phyloP scores from a whole-genome alignment of 64 coral and sea anemone species.

The Actinia equina region DNA sequence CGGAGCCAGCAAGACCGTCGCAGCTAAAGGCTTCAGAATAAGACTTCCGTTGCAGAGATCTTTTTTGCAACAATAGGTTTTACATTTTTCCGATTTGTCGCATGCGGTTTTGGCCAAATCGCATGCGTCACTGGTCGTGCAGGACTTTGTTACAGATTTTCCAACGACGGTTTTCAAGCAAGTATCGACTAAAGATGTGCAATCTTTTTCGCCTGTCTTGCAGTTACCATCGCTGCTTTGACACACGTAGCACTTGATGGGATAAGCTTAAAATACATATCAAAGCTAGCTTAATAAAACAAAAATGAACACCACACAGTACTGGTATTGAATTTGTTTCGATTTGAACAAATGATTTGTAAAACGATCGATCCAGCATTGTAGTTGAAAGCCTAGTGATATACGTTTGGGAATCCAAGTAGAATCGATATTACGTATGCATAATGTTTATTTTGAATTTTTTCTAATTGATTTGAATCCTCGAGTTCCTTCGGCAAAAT shows the following conservation, averaged over 20 bases:
- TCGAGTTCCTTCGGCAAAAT: too few species aligned
- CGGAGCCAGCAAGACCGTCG: background rate
- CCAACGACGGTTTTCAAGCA: background rate
- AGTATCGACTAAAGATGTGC: background rate
- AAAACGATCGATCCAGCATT: too few species aligned
- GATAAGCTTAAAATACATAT: too few species aligned
- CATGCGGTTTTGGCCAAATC: background rate
- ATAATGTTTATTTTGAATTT: too few species aligned
- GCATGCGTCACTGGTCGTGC: background rate
- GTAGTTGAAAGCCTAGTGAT: too few species aligned
- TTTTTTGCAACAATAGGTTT: background rate
- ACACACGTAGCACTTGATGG: slow-evolving; percentile 10
- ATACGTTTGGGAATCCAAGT: too few species aligned
- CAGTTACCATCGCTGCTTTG: background rate
- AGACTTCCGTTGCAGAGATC: background rate
- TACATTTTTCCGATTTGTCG: background rate
- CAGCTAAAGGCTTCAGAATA: background rate
- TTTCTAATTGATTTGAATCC: too few species aligned
- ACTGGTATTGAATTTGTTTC: too few species aligned
- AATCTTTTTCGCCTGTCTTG: background rate
- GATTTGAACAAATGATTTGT: too few species aligned
- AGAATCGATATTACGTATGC: too few species aligned
- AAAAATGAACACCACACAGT: too few species aligned
- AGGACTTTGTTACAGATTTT: background rate
- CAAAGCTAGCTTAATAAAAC: too few species aligned